phyloP scores from a whole-genome alignment of 1,140 invertebrate genomes.

The Contarinia nasturtii region DNA sequence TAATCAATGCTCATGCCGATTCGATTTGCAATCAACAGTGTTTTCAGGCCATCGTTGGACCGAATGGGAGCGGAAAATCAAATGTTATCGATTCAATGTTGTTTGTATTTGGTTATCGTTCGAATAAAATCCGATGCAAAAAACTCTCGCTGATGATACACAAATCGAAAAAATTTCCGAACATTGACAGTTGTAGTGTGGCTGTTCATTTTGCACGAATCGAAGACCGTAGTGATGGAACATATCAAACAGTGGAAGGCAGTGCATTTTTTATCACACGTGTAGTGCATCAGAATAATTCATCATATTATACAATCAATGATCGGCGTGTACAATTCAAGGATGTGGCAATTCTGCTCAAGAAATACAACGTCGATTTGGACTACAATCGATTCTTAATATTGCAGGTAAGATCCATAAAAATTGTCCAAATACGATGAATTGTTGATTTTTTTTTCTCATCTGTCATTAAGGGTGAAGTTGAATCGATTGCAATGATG shows the following conservation, averaged over 20 bases:
- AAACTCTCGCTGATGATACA: constrained; percentile 89
- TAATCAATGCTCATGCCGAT: too few species aligned
- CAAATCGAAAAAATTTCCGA: constrained; percentile 67
- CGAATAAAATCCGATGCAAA: constrained; percentile 89
- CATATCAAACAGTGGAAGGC: constrained; percentile 55
- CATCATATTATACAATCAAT: constrained; percentile 72
- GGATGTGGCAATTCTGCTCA: constrained; percentile 61
- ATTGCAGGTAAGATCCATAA: constrained; percentile 51
- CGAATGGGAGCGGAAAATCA: constrained; percentile 99
- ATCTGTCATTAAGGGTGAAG: constrained; percentile 92
- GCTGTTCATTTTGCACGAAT: constrained; percentile 82
- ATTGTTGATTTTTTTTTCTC: too few species aligned
- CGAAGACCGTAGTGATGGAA: constrained; percentile 53
- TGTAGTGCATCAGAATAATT: constrained; percentile 75
- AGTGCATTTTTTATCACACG: constrained; percentile 70
- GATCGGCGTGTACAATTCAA: constrained; percentile 66
- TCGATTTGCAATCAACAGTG: too few species aligned
- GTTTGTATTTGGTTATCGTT: constrained; percentile 96
- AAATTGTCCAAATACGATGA: too few species aligned
- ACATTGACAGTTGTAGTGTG: constrained; percentile 69
- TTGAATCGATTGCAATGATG: constrained; percentile 98
- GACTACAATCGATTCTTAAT: constrained; percentile 97
- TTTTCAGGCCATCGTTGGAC: constrained; percentile 93
- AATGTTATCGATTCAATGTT: constrained; percentile 99
- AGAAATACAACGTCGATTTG: constrained; percentile 79